Conservation (phyloP, 2,888 invertebrate species). For the Enchytraeus crypticus region DNA sequence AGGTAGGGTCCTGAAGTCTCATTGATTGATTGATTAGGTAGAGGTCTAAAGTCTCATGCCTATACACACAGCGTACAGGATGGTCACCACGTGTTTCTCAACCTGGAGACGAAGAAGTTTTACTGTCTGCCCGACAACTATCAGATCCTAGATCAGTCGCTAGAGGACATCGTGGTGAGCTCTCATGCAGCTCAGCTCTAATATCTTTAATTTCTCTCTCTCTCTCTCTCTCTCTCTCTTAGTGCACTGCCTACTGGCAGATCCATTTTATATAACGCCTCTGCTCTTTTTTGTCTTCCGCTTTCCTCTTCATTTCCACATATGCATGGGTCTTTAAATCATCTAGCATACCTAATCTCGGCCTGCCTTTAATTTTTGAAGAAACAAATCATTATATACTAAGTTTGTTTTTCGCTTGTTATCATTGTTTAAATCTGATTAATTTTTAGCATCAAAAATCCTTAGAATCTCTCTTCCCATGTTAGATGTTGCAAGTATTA, state of each 20-base stretch:
- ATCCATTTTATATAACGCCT: no score
- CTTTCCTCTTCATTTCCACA: no score
- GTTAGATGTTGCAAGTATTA: no score
- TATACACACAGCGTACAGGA: constrained; percentile 98
- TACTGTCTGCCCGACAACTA: constrained; percentile 99
- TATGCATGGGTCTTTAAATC: neutral
- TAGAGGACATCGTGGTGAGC: constrained; percentile 78
- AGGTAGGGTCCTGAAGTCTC: no score
- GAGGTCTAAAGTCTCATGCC: constrained; percentile 95
- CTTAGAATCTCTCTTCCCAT: no score
- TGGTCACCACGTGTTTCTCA: constrained; percentile 93
- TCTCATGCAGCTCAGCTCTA: no score
- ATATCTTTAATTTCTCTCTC: no score
- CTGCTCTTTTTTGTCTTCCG: no score
- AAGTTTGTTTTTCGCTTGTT: neutral
- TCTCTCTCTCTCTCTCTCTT: neutral
- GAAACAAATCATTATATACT: neutral
- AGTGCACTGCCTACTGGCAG: neutral
- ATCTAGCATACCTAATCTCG: no score
- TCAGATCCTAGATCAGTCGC: constrained; percentile 88
- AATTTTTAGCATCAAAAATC: no score
- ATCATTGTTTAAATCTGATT: neutral
- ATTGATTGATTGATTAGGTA: no score
- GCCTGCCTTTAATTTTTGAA: neutral
- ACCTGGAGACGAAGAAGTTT: constrained; percentile 89